These are phyloP conservation scores for Luperina testacea DNA, from an alignment of 2,888 invertebrate species.

Conservation along the genomic window DNA sequence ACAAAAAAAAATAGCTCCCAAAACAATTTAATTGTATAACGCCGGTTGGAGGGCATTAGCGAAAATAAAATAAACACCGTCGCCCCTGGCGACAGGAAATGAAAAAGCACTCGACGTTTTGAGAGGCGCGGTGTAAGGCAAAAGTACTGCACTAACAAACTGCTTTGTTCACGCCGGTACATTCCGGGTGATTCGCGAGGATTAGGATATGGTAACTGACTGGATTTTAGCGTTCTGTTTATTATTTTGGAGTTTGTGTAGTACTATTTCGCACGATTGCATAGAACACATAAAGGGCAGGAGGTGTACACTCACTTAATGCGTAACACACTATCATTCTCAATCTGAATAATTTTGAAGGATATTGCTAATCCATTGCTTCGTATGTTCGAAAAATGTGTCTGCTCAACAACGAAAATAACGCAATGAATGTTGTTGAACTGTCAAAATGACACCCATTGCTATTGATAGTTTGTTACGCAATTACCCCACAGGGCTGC, in stretches of 20 bases:
- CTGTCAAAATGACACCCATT: too few relatives aligned
- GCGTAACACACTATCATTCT: too few relatives aligned
- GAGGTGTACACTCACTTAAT: too few relatives aligned
- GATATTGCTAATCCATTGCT: too few relatives aligned
- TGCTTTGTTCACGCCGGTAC: constrained; percentile 77
- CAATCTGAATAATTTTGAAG: too few relatives aligned
- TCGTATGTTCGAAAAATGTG: too few relatives aligned
- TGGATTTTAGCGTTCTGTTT: not conserved
- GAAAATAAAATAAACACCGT: constrained; percentile 77
- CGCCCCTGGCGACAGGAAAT: constrained; percentile 81
- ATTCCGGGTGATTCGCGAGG: constrained; percentile 46
- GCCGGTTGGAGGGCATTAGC: constrained; percentile 75
- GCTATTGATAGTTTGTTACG: too few relatives aligned
- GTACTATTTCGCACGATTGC: not conserved
- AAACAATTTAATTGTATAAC: constrained; percentile 80
- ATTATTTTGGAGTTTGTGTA: not conserved
- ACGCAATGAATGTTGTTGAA: too few relatives aligned
- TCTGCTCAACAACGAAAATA: too few relatives aligned
- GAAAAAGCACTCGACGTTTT: constrained; percentile 78
- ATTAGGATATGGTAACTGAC: constrained; percentile 36
- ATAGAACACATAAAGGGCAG: not conserved
- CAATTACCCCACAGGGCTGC: not conserved
- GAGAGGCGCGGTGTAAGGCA: constrained; percentile 73
- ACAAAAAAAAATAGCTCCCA: constrained; percentile 64
- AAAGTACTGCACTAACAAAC: constrained; percentile 82